phyloP scores from a whole-genome alignment of 2,113 vertebrate species.

The Neolamprologus variostigma region DNA sequence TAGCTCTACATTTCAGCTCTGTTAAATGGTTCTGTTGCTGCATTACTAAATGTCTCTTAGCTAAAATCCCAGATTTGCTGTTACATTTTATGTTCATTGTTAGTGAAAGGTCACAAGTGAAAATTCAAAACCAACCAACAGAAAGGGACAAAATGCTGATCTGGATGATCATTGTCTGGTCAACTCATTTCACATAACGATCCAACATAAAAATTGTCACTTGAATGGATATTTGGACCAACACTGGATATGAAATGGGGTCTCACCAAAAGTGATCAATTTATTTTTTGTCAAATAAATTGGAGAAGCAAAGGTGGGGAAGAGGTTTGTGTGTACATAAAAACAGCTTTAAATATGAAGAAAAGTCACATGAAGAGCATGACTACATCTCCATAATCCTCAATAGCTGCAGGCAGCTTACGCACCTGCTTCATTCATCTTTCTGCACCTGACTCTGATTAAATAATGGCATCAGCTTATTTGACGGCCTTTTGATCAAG shows the following conservation, averaged over 20 bases:
- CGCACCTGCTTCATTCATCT: neutral
- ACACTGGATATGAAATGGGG: neutral
- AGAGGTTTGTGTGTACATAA: neutral
- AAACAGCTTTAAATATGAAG: neutral
- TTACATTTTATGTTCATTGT: neutral
- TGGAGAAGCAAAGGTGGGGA: neutral
- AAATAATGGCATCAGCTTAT: neutral
- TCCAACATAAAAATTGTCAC: neutral
- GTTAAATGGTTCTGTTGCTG: neutral
- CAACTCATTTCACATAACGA: neutral
- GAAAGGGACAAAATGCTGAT: neutral
- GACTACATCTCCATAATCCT: neutral
- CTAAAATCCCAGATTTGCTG: neutral
- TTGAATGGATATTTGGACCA: neutral
- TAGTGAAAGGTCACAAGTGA: neutral
- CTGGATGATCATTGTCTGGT: neutral
- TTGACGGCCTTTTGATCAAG: neutral
- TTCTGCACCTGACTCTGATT: neutral
- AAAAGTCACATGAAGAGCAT: neutral
- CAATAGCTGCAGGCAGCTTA: neutral
- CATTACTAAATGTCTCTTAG: neutral
- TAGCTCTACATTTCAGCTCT: neutral
- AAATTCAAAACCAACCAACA: neutral
- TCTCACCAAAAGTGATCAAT: neutral
- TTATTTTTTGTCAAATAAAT: neutral